Evolutionary conservation across 2,888 invertebrate genomes (phyloP), one percentile per base, ranked within the genome.

Genomic region (Epistrophe eligans): DNA sequence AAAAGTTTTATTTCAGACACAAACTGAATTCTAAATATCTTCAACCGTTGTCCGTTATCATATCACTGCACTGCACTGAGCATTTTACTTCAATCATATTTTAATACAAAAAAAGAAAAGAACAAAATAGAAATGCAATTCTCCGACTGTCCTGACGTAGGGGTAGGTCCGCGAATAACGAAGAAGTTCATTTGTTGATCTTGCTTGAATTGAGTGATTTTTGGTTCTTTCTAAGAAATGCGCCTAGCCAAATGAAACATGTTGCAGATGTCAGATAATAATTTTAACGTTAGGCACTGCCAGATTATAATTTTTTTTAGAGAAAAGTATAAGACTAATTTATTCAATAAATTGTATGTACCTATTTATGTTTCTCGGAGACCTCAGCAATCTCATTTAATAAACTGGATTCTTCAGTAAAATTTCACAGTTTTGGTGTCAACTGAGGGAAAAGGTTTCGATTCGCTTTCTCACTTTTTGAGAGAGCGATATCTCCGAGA

Each of bases 131-230:
- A 17, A 45, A 11, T 15, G 8, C 38, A 19, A 19, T 19, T 19
- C 4, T 8, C 17, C 38, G 3, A 0, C 52, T 28, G 28, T 19
- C 19, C 13, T 15, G n/a, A 19, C 5, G 57, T 58, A 58, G 58
- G 32, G 66, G 38, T 64, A n/a, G 24, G 6, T 43, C 24, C 1
- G 13, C 13, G 10, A 48, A 38, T 17, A 0, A 0, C 6, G 17
- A n/a, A 13, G 67, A 7, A 17, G 38, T 35, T 38, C 9, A 48
- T 72, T 72, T 52, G 55, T 62, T n/a, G 74, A 62, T 62, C 74
- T 11, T n/a, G n/a, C 4, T 74, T 74, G 74, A 74, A 62, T 74
- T 74, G 74, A 74, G 74, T 74, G 62, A 1, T 35, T 60, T 48
- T 60, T 17, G 8, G 10, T 28, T 24, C 7, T 55, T 55, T 55